phyloP scores from a whole-genome alignment of 2,797 vertebrate species.

The Erethizon dorsatum region DNA sequence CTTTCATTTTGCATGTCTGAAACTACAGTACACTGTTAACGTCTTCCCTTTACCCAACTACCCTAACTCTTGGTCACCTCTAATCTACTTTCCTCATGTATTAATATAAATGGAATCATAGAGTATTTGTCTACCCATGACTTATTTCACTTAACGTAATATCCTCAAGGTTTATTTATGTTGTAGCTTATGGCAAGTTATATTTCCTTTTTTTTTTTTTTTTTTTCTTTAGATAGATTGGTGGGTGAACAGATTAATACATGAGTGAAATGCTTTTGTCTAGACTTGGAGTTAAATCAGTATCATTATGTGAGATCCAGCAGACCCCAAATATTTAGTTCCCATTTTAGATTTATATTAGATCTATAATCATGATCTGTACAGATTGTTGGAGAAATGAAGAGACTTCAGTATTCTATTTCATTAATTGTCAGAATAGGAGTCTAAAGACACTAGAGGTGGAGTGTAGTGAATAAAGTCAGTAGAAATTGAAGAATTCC shows the following conservation, averaged over 20 bases:
- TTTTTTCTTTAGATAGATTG: not conserved
- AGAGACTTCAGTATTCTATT: not conserved
- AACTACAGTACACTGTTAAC: not conserved
- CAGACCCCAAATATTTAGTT: not conserved
- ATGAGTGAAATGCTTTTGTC: not conserved
- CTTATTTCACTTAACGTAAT: not conserved
- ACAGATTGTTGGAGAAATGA: not conserved
- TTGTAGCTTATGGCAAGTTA: not conserved
- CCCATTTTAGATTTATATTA: not conserved
- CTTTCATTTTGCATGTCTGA: not conserved
- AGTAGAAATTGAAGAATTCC: not conserved
- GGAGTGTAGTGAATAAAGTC: not conserved
- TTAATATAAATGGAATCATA: not conserved
- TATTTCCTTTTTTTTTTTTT: not conserved
- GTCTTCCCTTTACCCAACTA: rapidly evolving
- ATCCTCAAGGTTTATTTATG: not conserved
- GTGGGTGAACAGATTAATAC: not conserved
- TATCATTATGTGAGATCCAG: not conserved
- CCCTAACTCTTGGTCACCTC: rapidly evolving
- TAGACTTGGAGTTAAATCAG: not conserved
- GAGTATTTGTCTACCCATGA: not conserved
- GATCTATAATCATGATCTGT: not conserved
- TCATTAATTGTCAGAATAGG: not conserved
- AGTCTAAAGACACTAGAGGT: not conserved
- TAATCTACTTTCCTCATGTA: not conserved